These are phyloP conservation scores for Sebastes iracundus DNA, from an alignment of 2,797 vertebrate genomes.

Conservation along the genomic window DNA sequence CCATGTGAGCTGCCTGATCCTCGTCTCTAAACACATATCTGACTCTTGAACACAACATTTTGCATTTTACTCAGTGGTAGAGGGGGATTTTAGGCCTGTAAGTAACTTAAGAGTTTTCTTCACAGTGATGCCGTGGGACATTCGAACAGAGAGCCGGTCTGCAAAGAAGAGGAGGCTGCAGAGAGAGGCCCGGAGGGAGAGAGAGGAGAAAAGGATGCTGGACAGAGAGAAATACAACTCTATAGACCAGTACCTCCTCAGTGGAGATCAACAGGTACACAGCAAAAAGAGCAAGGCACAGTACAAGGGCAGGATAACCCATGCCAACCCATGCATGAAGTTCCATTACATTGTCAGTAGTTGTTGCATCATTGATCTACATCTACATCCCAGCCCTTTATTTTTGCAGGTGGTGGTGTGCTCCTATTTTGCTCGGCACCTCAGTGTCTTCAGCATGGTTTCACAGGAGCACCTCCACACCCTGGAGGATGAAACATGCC, in stretches of 20 bases:
- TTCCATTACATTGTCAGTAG: background rate
- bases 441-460: conserved; percentile 70
- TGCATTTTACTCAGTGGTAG: background rate
- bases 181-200: conserved; percentile 60
- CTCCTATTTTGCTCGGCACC: conserved; percentile 69
- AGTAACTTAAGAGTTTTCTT: background rate
- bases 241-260: conserved; percentile 77
- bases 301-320: background rate
- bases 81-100: background rate
- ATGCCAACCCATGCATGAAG: background rate
- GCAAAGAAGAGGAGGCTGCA: conserved; percentile 62
- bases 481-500: conserved; percentile 66
- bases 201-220: conserved; percentile 51
- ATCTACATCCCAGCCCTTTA: background rate
- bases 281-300: background rate
- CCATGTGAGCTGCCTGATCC: conserved; percentile 1
- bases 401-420: conserved; percentile 66
- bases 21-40: background rate
- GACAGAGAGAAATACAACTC: conserved; percentile 69
- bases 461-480: conserved; percentile 64
- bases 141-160: conserved; percentile 70
- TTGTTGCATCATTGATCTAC: background rate
- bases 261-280: conserved; percentile 74
- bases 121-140: conserved; percentile 36
- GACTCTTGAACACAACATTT: background rate